Base-by-base conservation (phyloP, 1,140 invertebrate species). In the Drosophila grimshawi region DNA sequence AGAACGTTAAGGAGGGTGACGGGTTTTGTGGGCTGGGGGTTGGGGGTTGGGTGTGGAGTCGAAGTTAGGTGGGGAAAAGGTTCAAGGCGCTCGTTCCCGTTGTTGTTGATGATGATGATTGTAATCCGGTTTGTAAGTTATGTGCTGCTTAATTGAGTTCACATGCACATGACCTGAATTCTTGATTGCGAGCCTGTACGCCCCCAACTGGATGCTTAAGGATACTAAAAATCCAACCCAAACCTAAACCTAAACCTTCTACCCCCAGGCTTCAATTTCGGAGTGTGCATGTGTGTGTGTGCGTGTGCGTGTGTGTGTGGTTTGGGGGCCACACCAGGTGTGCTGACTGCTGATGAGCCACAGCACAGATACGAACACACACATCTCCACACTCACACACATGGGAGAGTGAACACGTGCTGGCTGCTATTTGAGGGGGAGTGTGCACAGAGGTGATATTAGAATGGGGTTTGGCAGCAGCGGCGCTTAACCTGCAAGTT, bases 41-140 rank as follows among this genome's bases (percentile, higher is more conserved):
- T 19, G 19, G 19, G 10, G 43, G 43, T 4, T 6, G 3, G 4
- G 5, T 3, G 7, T 6, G 59, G 39, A 10, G 5, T 3, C 3
- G 19, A 19, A 19, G 19, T 19, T 32, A n/a, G 5, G 3, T 27
- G 56, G 30, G 8, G 53, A 78, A 78, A 77, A 82, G 72, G 80
- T 55, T 72, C 63, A 76, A 67, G 63, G 57, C 73, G 66, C 39
- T 63, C 45, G 43, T 46, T 30, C 46, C 61, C 67, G 63, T 76
- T 86, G 71, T 76, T 86, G 83, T 78, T 89, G 83, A 75, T 88
- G 83, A 91, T 86, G 90, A 89, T 91, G 90, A 91, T 91, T 91
- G 90, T 91, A 91, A 91, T 91, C 90, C 90, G 90, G 90, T 91
- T 91, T 91, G 90, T 91, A 91, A 91, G 90, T 91, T 91, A 91